Conservation (phyloP, 2,113 vertebrate species). For the Dicrurus megarhynchus region DNA sequence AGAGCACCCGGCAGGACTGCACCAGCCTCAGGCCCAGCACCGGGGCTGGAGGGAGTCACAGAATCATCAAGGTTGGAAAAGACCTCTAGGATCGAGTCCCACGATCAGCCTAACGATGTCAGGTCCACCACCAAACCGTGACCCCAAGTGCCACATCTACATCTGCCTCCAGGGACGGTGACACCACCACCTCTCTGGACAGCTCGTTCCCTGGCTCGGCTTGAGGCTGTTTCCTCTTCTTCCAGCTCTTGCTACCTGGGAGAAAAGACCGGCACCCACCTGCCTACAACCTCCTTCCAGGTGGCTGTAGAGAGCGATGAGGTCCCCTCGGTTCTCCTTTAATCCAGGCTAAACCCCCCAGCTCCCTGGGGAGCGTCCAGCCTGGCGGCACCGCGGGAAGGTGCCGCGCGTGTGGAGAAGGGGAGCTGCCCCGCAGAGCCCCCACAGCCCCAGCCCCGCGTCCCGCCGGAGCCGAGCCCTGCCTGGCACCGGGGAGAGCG, state of each 20-base stretch:
- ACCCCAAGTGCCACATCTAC: not conserved
- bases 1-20: not conserved
- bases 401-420: not conserved
- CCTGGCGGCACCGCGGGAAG: not conserved
- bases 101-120: not conserved
- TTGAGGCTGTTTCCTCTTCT: not conserved
- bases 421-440: not conserved
- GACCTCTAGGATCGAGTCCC: not conserved
- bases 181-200: not conserved
- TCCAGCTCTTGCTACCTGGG: too few species aligned
- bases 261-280: not conserved
- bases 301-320: not conserved
- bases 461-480: not conserved
- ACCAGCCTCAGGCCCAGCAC: not conserved
- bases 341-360: not conserved
- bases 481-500: not conserved
- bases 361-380: not conserved
- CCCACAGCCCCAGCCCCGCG: not conserved
- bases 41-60: not conserved
- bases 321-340: not conserved
- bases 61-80: not conserved
- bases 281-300: not conserved
- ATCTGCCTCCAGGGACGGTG: not conserved
- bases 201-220: not conserved
- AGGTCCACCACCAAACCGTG: not conserved